These are phyloP conservation scores for Steinernema khuongi DNA, from an alignment of 1,140 invertebrate species.

Conservation along the genomic window DNA sequence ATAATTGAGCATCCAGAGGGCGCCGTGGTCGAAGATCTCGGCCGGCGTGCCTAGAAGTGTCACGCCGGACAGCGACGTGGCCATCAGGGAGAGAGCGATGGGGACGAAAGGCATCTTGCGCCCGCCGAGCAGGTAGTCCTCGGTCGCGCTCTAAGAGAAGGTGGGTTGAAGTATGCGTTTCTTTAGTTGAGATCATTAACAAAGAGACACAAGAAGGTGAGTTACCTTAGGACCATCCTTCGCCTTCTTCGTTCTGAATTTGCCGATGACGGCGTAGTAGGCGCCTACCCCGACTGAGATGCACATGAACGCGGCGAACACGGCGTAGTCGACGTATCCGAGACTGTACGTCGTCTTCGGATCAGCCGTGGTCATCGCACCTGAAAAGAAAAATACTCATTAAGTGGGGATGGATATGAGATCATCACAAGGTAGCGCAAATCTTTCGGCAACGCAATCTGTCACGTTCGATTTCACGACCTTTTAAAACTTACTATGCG, in stretches of 20 bases:
- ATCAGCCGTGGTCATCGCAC: not conserved
- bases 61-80: conserved; percentile 49
- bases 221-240: not conserved
- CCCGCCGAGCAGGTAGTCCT: conserved; percentile 42
- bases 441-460: too few species aligned
- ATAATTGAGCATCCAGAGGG: not conserved
- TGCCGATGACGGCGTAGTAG: not conserved
- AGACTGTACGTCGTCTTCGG: not conserved
- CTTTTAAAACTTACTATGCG: too few species aligned
- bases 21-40: conserved; percentile 28
- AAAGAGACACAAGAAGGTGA: too few species aligned
- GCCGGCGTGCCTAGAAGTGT: conserved; percentile 43
- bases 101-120: conserved; percentile 42
- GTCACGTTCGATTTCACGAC: too few species aligned
- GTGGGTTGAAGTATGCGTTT: too few species aligned
- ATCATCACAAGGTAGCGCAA: too few species aligned
- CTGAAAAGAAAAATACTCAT: not conserved
- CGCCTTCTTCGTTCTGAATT: not conserved
- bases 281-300: not conserved
- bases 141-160: not conserved
- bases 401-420: too few species aligned
- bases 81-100: conserved; percentile 44
- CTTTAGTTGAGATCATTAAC: too few species aligned
- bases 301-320: conserved; percentile 11
- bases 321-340: not conserved